A percentile compares a stretch with the other conserved stretches of the same genome.
phyloP scores from a whole-genome alignment of 2,797 vertebrate genomes.

The Amphiprion clarkii region DNA sequence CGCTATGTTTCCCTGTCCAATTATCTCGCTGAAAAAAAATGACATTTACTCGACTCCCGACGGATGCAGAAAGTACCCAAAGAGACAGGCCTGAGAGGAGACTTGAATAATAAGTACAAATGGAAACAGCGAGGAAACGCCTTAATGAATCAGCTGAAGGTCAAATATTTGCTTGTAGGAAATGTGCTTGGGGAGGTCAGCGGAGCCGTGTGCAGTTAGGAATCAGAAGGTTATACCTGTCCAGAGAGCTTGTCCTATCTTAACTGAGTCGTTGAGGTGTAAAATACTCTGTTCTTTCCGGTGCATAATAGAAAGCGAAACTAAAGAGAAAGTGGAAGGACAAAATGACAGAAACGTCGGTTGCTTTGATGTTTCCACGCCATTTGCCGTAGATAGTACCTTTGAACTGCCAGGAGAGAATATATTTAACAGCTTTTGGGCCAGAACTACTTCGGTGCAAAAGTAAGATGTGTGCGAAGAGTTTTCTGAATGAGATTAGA shows the following conservation, averaged over 20 bases:
- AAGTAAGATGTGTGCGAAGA: conserved; percentile 18
- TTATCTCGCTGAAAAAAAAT: conserved; percentile 72
- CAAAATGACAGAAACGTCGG: not conserved
- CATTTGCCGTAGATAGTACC: not conserved
- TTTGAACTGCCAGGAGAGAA: not conserved
- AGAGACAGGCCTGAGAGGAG: conserved; percentile 55
- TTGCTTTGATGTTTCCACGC: conserved; percentile 14
- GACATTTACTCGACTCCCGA: conserved; percentile 65
- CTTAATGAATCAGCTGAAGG: conserved; percentile 56
- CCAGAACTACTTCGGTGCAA: not conserved
- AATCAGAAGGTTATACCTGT: conserved; percentile 11
- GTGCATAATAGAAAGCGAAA: conserved; percentile 27
- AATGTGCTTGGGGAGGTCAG: conserved; percentile 35
- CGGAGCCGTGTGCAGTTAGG: not conserved
- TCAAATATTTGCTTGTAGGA: conserved; percentile 45
- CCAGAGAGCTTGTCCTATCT: not conserved
- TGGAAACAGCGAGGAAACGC: conserved; percentile 42
- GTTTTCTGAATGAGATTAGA: conserved; percentile 15
- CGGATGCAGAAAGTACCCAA: conserved; percentile 44
- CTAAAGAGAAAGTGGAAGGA: conserved; percentile 14
- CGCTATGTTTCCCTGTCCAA: conserved; percentile 67
- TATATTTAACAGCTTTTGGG: not conserved
- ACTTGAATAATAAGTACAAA: conserved; percentile 63
- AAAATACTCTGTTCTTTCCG: conserved; percentile 33
- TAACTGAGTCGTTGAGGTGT: conserved; percentile 13